These are phyloP conservation scores for Sterrhoptilus dennistouni DNA, from an alignment of 2,113 vertebrate genomes.

Conservation along the genomic window DNA sequence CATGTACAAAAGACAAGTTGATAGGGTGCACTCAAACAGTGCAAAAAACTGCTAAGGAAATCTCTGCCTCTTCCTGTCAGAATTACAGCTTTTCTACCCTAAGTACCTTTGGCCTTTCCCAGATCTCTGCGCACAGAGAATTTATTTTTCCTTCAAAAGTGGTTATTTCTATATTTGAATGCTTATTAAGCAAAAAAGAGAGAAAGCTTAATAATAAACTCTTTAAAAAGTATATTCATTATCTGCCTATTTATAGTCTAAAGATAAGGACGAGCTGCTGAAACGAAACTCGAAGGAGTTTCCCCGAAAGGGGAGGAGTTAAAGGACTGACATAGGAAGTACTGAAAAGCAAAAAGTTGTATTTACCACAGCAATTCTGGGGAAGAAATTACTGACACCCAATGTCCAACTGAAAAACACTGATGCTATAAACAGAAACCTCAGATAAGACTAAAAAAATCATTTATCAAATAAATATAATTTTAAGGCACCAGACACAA, in stretches of 20 bases:
- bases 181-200: background rate
- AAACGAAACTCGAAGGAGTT: background rate
- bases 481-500: background rate
- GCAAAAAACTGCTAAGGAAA: background rate
- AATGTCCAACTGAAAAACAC: background rate
- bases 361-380: background rate
- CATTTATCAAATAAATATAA: background rate
- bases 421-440: background rate
- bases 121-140: background rate
- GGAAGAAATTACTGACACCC: background rate
- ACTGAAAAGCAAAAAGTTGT: background rate
- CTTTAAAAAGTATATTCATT: background rate
- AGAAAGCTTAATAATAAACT: background rate
- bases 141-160: background rate
- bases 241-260: background rate
- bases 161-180: background rate
- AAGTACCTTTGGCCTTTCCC: background rate
- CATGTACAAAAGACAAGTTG: fast-evolving
- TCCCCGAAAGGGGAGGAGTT: background rate
- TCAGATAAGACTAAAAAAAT: background rate
- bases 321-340: background rate
- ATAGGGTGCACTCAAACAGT: fast-evolving
- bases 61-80: background rate
- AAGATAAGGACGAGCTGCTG: fast-evolving
- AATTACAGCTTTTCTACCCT: background rate